Evolutionary conservation across 2,113 vertebrate species (phyloP), one percentile per base, ranked within the genome.

Genomic region (Pundamilia nyererei): DNA sequence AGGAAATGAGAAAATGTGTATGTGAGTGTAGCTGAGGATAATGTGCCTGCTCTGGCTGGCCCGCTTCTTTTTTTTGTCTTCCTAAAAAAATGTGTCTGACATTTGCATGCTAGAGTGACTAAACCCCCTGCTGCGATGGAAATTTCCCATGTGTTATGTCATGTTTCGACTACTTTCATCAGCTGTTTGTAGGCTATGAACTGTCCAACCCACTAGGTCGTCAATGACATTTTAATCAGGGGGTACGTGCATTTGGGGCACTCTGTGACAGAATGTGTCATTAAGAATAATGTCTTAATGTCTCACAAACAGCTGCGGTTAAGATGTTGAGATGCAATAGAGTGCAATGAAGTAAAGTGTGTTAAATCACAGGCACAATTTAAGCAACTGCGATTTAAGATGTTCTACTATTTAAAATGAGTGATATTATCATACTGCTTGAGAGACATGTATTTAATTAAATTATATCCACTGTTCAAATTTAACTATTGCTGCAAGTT

Each of bases 21-120:
- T 19, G 62, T 47, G 75, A 49, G 56, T 58, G 75, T 33, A 15
- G n/a, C 40, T 35, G 31, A 40, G 2, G 24, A 29, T 45, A 47
- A 54, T 24, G 6, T 53, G 56, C 14, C 12, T 90, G 83, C 81
- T 90, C 87, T 31, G 62, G 21, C 84, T 91, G 86, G 79, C 89
- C 72, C 40, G 24, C 21, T 53, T 51, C 82, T 80, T 29, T 5
- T 13, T 82, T 29, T 8, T 21, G 38, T 83, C 24, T n/a, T 85
- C 45, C 9, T 47, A 19, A 11, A 51, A 68, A 82, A 72, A 80
- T 62, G 83, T 70, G 84, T 83, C 77, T 88, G 81, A 90, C 83
- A 86, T 92, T 90, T 92, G 56, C 85, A 79, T 83, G 91, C 81
- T 14, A 80, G 40, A 86, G 75, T 80, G 86, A 65, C 80, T 55